A percentile compares a stretch with the other conserved stretches of the same genome.
Conservation (phyloP, 1,140 invertebrate species). For the Drosophila nigrodunni region DNA sequence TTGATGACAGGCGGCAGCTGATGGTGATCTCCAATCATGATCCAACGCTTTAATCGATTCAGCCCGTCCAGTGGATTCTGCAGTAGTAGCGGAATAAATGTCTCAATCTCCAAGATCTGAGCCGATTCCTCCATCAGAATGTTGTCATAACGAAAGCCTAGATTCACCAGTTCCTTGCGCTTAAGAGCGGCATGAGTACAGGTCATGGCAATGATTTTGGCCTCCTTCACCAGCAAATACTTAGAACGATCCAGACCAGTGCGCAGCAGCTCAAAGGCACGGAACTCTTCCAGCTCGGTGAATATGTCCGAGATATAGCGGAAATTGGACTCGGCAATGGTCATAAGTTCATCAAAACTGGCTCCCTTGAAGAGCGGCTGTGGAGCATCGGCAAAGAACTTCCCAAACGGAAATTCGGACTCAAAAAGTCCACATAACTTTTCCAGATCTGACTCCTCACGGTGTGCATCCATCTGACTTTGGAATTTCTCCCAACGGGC, state of each 20-base stretch:
- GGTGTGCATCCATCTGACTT: slow-evolving; percentile 59
- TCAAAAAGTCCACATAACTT: slow-evolving; percentile 84
- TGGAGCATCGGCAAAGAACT: slow-evolving; percentile 96
- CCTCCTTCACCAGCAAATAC: slow-evolving; percentile 98
- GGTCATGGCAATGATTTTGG: slow-evolving; percentile 99
- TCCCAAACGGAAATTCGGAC: slow-evolving; percentile 95
- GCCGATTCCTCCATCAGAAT: slow-evolving; percentile 99
- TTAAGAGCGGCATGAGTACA: slow-evolving; percentile 99
- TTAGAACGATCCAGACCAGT: slow-evolving; percentile 98
- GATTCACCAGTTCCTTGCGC: slow-evolving; percentile 97
- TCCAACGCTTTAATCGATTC: slow-evolving; percentile 99
- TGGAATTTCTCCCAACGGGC: slow-evolving; percentile 96
- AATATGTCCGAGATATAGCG: slow-evolving; percentile 98
- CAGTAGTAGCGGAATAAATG: slow-evolving; percentile 98
- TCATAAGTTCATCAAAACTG: slow-evolving; percentile 94
- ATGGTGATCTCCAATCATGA: slow-evolving; percentile 99
- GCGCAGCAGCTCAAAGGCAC: slow-evolving; percentile 98
- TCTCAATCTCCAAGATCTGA: slow-evolving; percentile 99
- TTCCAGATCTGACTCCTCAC: slow-evolving; percentile 27
- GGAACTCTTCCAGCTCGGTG: slow-evolving; percentile 98
- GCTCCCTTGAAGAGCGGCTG: slow-evolving; percentile 95
- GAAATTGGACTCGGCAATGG: slow-evolving; percentile 97
- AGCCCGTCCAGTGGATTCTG: slow-evolving; percentile 99
- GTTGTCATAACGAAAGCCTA: slow-evolving; percentile 99
- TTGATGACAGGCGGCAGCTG: slow-evolving; percentile 99